These are phyloP conservation scores for Sus cebifrons DNA, from an alignment of 2,797 vertebrate genomes.

Conservation along the genomic window DNA sequence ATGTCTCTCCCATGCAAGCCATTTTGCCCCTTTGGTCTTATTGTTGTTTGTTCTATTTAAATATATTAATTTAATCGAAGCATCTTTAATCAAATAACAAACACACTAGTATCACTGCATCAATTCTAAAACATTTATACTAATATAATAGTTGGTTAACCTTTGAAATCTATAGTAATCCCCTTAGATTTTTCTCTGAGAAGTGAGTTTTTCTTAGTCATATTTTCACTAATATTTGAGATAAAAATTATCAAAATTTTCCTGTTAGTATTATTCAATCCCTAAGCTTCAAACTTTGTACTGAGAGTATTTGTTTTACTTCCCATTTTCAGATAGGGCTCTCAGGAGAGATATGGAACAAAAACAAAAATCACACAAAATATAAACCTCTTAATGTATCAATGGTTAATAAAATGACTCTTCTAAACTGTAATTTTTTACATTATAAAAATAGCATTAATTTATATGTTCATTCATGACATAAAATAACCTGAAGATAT, in stretches of 20 bases:
- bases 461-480: background rate
- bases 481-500: background rate
- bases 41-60: background rate
- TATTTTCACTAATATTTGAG: background rate
- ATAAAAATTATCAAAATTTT: background rate
- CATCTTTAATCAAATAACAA: background rate
- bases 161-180: background rate
- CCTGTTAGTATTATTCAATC: background rate
- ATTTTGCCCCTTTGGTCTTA: background rate
- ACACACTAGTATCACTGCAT: background rate
- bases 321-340: background rate
- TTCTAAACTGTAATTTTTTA: constrained; percentile 10
- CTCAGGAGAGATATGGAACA: background rate
- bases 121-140: background rate
- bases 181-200: background rate
- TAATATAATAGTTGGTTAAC: background rate
- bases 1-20: background rate
- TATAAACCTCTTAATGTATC: background rate
- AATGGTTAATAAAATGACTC: background rate
- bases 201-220: background rate
- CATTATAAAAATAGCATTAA: background rate
- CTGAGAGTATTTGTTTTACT: background rate
- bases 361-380: background rate
- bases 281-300: background rate
- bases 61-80: background rate